phyloP scores from a whole-genome alignment of 2,797 vertebrate genomes.

The Naso thynnoides region DNA sequence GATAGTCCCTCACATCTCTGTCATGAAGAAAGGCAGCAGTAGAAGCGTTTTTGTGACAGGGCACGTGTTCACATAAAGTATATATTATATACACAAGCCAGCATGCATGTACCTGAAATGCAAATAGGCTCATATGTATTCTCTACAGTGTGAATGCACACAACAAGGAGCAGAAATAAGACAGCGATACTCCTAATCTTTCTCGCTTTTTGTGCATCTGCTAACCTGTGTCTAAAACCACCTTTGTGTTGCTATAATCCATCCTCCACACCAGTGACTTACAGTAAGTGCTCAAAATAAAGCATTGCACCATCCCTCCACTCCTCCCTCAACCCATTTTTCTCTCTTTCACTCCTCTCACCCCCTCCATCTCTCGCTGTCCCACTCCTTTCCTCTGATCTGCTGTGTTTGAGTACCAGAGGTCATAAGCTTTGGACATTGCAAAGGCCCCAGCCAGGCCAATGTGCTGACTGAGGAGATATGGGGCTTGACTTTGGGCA shows the following conservation, averaged over 20 bases:
- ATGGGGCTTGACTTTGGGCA: slow-evolving; percentile 80
- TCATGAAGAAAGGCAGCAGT: slow-evolving; percentile 42
- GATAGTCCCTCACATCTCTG: slow-evolving; percentile 27
- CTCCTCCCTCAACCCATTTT: slow-evolving; percentile 57
- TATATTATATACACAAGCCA: slow-evolving; percentile 37
- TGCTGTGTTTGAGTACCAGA: slow-evolving; percentile 68
- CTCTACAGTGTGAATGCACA: slow-evolving; percentile 11
- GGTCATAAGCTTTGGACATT: slow-evolving; percentile 75
- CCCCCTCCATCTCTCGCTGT: slow-evolving; percentile 8
- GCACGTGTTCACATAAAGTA: slow-evolving; percentile 43
- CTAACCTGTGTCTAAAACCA: slow-evolving; percentile 64
- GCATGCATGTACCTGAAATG: slow-evolving; percentile 30
- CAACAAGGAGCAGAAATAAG: slow-evolving; percentile 47
- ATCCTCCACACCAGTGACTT: slow-evolving; percentile 65
- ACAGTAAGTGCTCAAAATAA: slow-evolving; percentile 63
- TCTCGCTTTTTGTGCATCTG: slow-evolving; percentile 52
- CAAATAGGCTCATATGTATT: slow-evolving; percentile 5
- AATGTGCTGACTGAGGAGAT: slow-evolving; percentile 80
- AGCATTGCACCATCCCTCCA: slow-evolving; percentile 57
- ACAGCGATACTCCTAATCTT: slow-evolving; percentile 24
- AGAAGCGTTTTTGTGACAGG: slow-evolving; percentile 38
- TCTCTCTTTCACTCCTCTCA: slow-evolving; percentile 35
- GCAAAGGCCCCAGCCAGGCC: slow-evolving; percentile 63
- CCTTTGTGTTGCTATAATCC: slow-evolving; percentile 66
- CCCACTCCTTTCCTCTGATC: slow-evolving; percentile 51